A percentile compares a stretch with the other conserved stretches of the same genome.
Evolutionary conservation across 1,140 invertebrate genomes (phyloP).

Genomic region (Ceratosolen fusciceps): DNA sequence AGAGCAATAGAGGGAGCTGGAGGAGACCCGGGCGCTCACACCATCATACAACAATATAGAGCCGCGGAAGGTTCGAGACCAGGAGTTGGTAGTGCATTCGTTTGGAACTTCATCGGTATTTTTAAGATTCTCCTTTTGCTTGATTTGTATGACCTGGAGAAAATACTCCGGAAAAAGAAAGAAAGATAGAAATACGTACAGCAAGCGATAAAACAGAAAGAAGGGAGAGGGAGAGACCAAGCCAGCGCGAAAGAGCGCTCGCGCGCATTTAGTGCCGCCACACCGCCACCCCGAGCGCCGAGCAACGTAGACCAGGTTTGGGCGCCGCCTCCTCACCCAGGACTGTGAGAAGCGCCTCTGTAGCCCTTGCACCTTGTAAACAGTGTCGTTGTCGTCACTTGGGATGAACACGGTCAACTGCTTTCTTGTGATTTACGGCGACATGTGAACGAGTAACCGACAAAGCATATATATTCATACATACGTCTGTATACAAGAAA

Average conservation of each 20-base stretch:
- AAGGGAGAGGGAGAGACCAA: slow-evolving; percentile 27
- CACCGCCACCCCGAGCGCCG: slow-evolving; percentile 49
- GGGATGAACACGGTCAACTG: background rate
- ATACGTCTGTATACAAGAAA: background rate
- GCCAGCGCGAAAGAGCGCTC: slow-evolving; percentile 13
- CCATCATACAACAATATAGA: slow-evolving; percentile 42
- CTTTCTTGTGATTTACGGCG: background rate
- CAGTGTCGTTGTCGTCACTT: background rate
- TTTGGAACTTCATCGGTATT: background rate
- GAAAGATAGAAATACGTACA: background rate
- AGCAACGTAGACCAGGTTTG: background rate
- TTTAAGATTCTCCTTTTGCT: background rate
- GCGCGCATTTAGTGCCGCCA: slow-evolving; percentile 53
- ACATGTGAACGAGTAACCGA: background rate
- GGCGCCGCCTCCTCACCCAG: background rate
- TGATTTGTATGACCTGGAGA: background rate
- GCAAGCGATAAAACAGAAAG: slow-evolving; percentile 44
- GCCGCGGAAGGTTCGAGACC: slow-evolving; percentile 20
- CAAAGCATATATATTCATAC: background rate
- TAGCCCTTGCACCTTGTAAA: background rate
- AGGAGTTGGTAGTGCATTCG: background rate
- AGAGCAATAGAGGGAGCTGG: slow-evolving; percentile 27
- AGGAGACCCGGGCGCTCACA: slow-evolving; percentile 41
- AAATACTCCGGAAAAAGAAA: background rate
- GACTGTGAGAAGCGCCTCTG: background rate